Percentiles rank a stretch among this genome's conserved stretches.
phyloP scores from a whole-genome alignment of 2,888 invertebrate species.

The Congeria kusceri region DNA sequence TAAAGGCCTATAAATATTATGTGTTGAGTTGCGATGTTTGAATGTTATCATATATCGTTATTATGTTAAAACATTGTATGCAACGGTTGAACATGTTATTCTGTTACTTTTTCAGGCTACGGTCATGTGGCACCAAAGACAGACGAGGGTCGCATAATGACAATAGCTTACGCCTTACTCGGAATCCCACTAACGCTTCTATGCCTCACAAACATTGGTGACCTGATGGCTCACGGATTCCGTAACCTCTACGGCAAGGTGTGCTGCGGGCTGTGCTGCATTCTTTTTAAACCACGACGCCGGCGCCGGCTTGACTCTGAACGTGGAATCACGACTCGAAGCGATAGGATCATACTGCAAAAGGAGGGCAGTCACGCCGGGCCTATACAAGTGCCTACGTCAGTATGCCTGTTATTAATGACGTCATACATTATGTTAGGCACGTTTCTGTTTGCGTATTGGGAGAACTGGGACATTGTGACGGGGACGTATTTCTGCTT shows the following conservation, averaged over 20 bases:
- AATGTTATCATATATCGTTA: too few relatives aligned
- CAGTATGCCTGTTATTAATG: conserved; percentile 83
- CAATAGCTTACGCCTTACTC: conserved; percentile 83
- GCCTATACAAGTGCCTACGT: conserved; percentile 83
- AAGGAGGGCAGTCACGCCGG: conserved; percentile 76
- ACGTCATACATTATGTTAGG: conserved; percentile 84
- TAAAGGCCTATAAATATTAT: too few relatives aligned
- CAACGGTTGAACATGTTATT: background rate
- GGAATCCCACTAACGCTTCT: conserved; percentile 84
- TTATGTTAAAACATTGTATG: too few relatives aligned
- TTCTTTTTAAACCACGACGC: conserved; percentile 74
- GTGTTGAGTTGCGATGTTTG: too few relatives aligned
- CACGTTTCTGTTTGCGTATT: conserved; percentile 82
- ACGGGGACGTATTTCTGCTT: conserved; percentile 85
- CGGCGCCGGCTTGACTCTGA: conserved; percentile 74
- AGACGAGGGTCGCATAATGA: conserved; percentile 80
- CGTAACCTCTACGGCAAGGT: conserved; percentile 87
- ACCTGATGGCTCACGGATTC: conserved; percentile 85
- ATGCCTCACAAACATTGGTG: conserved; percentile 84
- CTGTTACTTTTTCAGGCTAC: conserved; percentile 78
- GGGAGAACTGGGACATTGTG: conserved; percentile 83
- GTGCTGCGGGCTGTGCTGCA: conserved; percentile 82
- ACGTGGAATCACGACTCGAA: conserved; percentile 66
- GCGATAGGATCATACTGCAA: conserved; percentile 67
- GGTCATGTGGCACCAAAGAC: conserved; percentile 84